Evolutionary conservation across 2,888 invertebrate species (phyloP).

Genomic region (Eristalis intricaria): DNA sequence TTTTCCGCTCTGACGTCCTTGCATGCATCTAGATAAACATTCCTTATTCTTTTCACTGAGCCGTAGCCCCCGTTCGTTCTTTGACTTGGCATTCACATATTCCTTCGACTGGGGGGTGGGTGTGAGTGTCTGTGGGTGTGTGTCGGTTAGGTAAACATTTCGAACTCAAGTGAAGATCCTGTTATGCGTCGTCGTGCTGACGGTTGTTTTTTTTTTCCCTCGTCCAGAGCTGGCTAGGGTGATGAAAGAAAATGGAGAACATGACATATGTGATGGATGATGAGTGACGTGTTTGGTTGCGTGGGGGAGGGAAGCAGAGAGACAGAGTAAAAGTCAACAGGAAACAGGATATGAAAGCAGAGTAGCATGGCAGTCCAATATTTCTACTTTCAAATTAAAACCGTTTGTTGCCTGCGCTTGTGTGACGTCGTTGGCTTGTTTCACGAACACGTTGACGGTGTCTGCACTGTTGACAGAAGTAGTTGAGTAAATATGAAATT

Average conservation of each 20-base stretch:
- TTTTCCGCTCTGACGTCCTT: conserved; percentile 14
- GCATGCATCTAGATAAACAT: conserved; percentile 34
- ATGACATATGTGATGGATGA: conserved; percentile 1
- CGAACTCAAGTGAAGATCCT: background rate
- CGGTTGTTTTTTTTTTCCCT: background rate
- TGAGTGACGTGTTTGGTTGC: background rate
- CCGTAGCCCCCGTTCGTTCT: background rate
- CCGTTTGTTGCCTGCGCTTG: background rate
- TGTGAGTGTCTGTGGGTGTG: background rate
- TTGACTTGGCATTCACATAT: conserved; percentile 39
- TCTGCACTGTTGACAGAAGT: conserved; percentile 29
- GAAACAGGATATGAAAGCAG: conserved; percentile 25
- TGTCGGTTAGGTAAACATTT: background rate
- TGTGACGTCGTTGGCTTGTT: background rate
- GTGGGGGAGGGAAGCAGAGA: background rate
- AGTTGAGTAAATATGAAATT: conserved; percentile 18
- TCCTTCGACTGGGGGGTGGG: conserved; percentile 5
- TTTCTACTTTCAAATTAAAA: conserved; percentile 46
- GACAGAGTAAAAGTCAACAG: conserved; percentile 38
- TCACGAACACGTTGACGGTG: background rate
- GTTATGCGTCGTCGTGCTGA: background rate
- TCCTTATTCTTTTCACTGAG: conserved; percentile 9
- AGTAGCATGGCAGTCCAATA: conserved; percentile 31
- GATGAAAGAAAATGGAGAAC: background rate
- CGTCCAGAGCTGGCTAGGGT: background rate